phyloP scores from a whole-genome alignment of 2,797 vertebrate genomes.

The Morus bassanus region DNA sequence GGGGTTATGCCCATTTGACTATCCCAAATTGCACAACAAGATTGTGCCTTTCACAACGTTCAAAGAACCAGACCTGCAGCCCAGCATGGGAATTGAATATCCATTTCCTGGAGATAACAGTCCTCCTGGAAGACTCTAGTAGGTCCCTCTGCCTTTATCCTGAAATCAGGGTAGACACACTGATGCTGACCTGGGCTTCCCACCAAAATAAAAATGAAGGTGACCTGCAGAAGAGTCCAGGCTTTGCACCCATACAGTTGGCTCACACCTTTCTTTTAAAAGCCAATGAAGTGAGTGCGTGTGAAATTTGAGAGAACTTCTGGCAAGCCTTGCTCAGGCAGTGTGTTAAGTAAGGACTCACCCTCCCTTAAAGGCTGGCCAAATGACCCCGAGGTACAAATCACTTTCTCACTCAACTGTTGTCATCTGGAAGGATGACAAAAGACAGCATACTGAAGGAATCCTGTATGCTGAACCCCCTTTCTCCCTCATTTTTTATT shows the following conservation, averaged over 20 bases:
- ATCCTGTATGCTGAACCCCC: background rate
- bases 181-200: background rate
- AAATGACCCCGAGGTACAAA: background rate
- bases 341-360: background rate
- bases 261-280: accelerated
- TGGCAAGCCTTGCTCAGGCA: background rate
- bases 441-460: background rate
- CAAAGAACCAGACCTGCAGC: background rate
- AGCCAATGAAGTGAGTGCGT: background rate
- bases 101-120: background rate
- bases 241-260: background rate
- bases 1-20: background rate
- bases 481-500: background rate
- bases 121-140: background rate
- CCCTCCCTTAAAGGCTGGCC: background rate
- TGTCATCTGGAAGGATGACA: background rate
- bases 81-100: background rate
- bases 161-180: background rate
- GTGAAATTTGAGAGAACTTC: background rate
- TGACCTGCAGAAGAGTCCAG: background rate
- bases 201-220: background rate
- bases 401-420: background rate
- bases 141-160: background rate
- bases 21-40: background rate
- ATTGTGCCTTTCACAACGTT: background rate